These are phyloP conservation scores for Brachypteracias leptosomus DNA, from an alignment of 2,113 vertebrate genomes.

Conservation along the genomic window DNA sequence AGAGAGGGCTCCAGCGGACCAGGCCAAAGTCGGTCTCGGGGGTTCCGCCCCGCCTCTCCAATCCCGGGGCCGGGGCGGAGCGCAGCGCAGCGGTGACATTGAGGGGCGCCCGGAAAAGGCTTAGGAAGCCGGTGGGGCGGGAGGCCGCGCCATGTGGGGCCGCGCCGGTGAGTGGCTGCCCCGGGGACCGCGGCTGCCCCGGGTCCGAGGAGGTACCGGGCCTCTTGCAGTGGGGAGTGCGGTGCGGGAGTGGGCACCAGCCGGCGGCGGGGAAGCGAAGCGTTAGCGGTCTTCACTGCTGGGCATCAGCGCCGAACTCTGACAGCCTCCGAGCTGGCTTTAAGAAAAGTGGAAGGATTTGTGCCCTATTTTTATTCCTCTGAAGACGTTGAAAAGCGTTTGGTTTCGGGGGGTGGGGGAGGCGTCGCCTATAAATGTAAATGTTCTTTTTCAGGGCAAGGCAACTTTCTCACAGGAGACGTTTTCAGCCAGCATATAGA, in stretches of 20 bases:
- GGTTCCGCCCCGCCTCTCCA: not conserved
- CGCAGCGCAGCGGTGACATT: not conserved
- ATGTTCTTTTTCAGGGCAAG: not conserved
- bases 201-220: not conserved
- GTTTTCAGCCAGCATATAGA: not conserved
- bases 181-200: no score
- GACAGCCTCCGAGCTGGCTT: not conserved
- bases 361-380: no score
- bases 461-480: not conserved
- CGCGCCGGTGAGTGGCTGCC: not conserved
- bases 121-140: not conserved
- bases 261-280: not conserved
- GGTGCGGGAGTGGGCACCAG: not conserved
- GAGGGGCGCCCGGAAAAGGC: not conserved
- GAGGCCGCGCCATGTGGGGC: not conserved
- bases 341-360: accelerated
- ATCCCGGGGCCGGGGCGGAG: not conserved
- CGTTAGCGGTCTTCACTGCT: accelerated
- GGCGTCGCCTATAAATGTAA: no score
- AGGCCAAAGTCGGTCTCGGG: not conserved
- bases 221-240: not conserved
- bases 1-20: no score
- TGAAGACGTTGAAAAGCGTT: no score
- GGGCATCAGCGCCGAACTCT: not conserved
- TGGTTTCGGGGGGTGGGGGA: accelerated